Percentiles rank a stretch among this genome's conserved stretches.
These are phyloP conservation scores for Oreohelix idahoensis DNA, from an alignment of 1,140 invertebrate genomes.

Conservation along the genomic window DNA sequence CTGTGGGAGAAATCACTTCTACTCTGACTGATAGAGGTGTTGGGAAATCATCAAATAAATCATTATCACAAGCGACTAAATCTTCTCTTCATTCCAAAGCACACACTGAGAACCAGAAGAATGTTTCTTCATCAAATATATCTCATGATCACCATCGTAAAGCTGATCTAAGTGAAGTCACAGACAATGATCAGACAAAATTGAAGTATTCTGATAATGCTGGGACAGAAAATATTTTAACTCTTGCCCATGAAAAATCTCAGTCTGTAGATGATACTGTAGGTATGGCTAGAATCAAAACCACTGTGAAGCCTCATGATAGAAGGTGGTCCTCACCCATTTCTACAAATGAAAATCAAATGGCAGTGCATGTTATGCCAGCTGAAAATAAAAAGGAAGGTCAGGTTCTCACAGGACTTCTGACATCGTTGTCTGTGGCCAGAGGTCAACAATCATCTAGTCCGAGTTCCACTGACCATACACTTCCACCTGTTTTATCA, in stretches of 20 bases:
- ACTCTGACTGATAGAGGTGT: background rate
- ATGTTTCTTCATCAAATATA: background rate
- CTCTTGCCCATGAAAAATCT: background rate
- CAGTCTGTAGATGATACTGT: background rate
- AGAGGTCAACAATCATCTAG: background rate
- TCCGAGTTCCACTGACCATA: background rate
- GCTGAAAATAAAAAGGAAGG: constrained; percentile 17
- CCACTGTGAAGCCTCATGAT: background rate
- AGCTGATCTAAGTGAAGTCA: background rate
- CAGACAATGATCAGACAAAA: background rate
- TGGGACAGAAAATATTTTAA: background rate
- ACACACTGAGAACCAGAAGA: background rate
- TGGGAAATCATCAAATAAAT: background rate
- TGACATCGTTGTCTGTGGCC: constrained; percentile 37
- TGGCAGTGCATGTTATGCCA: background rate
- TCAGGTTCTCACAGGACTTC: constrained; percentile 38
- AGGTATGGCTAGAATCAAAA: background rate
- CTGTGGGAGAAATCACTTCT: background rate
- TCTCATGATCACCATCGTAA: background rate
- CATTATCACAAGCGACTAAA: background rate
- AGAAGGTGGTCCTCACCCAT: background rate
- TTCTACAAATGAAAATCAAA: background rate
- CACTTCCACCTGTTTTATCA: background rate
- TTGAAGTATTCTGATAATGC: background rate
- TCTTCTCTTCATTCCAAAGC: background rate